Conservation (phyloP, 2,113 vertebrate species). For the Prochilodus magdalenae region DNA sequence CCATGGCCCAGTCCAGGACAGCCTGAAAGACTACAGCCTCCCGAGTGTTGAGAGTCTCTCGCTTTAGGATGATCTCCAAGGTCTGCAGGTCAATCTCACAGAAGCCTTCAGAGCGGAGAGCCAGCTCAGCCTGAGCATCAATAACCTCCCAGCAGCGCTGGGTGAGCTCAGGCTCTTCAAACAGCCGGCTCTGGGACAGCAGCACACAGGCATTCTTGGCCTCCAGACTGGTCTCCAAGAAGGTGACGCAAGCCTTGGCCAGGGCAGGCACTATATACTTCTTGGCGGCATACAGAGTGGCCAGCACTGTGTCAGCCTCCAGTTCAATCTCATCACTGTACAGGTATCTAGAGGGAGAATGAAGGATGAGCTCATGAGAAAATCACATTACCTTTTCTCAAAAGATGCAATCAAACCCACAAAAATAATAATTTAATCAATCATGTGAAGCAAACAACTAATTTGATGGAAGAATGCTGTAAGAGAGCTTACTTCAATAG, state of each 20-base stretch:
- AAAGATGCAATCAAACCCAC: neutral
- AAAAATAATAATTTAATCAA: neutral
- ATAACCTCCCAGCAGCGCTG: slow-evolving; percentile 97
- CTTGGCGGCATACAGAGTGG: slow-evolving; percentile 93
- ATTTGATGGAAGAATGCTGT: neutral
- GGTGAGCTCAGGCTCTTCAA: slow-evolving; percentile 92
- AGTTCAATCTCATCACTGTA: slow-evolving; percentile 95
- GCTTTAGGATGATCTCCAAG: slow-evolving; percentile 88
- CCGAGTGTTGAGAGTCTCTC: slow-evolving; percentile 90
- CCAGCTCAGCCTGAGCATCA: slow-evolving; percentile 92
- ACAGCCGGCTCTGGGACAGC: slow-evolving; percentile 93
- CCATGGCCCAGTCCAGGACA: slow-evolving; percentile 86
- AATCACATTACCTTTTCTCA: neutral
- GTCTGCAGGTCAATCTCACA: slow-evolving; percentile 92
- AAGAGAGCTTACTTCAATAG: slow-evolving; percentile 86
- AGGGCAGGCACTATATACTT: slow-evolving; percentile 94
- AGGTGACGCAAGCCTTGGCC: slow-evolving; percentile 90
- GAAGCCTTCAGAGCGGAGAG: slow-evolving; percentile 90
- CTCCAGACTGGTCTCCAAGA: slow-evolving; percentile 93
- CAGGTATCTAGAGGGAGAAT: slow-evolving; percentile 82
- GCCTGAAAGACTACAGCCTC: slow-evolving; percentile 91
- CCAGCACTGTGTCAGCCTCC: slow-evolving; percentile 92
- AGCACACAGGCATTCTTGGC: slow-evolving; percentile 93
- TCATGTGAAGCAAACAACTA: neutral
- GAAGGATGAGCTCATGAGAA: neutral